Evolutionary conservation across 2,113 vertebrate genomes (phyloP).

Genomic region (Clupea harengus): DNA sequence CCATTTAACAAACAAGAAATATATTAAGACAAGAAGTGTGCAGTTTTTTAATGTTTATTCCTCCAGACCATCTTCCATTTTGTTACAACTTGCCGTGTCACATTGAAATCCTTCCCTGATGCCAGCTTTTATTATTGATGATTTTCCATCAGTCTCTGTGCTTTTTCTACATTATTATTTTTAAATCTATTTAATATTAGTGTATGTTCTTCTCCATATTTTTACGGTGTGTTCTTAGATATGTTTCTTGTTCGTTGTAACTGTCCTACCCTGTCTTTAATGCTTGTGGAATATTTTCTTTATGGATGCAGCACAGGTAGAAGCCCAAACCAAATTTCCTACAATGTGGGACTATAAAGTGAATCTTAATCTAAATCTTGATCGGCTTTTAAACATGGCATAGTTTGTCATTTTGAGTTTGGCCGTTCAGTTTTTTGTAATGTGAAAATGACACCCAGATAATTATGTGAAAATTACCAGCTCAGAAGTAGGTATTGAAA

Average conservation of each 20-base stretch:
- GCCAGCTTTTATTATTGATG: neutral
- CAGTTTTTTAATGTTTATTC: neutral
- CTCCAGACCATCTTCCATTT: neutral
- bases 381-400: neutral
- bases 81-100: neutral
- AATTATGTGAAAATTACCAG: neutral
- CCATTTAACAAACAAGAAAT: neutral
- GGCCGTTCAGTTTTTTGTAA: neutral
- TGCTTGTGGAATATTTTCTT: no score
- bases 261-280: no score
- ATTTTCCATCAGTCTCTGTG: no score
- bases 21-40: neutral
- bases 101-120: neutral
- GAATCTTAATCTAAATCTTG: no score
- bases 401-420: neutral
- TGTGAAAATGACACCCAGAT: neutral
- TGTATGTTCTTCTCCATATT: no score
- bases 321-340: no score
- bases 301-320: no score
- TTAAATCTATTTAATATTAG: no score
- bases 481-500: neutral
- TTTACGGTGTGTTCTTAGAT: no score
- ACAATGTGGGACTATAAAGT: no score
- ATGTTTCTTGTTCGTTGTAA: no score
- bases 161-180: no score